phyloP scores from a whole-genome alignment of 30 jellyfish, hydroid and myxozoan species.

The Aurelia aurita complex sp. Pacific region DNA sequence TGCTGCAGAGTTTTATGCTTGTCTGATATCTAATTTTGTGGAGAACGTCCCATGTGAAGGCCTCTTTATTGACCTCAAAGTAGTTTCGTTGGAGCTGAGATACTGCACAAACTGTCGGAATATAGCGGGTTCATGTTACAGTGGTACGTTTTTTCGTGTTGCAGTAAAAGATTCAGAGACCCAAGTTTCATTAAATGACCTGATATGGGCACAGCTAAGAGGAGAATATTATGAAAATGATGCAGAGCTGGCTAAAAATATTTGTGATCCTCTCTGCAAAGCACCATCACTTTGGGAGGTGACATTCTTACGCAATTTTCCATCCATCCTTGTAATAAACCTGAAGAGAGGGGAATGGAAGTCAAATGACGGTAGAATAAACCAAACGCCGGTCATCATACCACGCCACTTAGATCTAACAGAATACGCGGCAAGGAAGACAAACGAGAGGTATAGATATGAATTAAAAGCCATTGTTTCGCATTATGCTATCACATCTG shows the following conservation, averaged over 20 bases:
- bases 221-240: background rate
- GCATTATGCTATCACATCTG: background rate
- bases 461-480: background rate
- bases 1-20: slow-evolving; percentile 16
- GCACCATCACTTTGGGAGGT: background rate
- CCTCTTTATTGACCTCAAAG: background rate
- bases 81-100: background rate
- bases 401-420: background rate
- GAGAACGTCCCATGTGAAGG: background rate
- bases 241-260: background rate
- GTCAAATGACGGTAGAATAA: background rate
- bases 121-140: background rate
- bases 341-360: background rate
- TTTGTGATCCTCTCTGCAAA: background rate
- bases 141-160: background rate
- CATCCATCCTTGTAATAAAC: background rate
- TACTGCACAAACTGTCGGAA: slow-evolving; percentile 8
- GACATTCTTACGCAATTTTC: background rate
- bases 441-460: background rate
- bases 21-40: background rate
- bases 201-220: background rate
- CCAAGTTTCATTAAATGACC: background rate
- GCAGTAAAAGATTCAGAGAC: background rate
- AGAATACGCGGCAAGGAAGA: background rate
- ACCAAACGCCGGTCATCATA: background rate